Evolutionary conservation across 2,797 vertebrate species (phyloP).

Genomic region (Percopsis omiscomaycus): DNA sequence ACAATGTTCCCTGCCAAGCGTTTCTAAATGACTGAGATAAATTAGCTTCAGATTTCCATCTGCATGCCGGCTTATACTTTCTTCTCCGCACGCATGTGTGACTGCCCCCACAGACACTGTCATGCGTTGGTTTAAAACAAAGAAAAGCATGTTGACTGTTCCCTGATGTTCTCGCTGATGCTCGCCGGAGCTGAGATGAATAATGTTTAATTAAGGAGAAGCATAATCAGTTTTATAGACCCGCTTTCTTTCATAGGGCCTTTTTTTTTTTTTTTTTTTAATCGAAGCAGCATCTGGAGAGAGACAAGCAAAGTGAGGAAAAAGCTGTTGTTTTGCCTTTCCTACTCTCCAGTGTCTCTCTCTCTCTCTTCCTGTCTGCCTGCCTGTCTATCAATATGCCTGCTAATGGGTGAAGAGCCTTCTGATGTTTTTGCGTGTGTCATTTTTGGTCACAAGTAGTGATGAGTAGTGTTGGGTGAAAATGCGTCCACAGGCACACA

Average conservation of each 20-base stretch:
- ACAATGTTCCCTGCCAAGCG: neutral
- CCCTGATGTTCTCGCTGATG: neutral
- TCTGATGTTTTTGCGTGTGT: too few relatives aligned
- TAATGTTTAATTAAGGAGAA: constrained; percentile 1
- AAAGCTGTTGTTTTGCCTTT: neutral
- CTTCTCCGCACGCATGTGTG: neutral
- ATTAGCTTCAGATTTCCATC: neutral
- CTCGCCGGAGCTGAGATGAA: neutral
- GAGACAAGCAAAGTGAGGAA: neutral
- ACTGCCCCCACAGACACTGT: neutral
- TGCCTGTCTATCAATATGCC: neutral
- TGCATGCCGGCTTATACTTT: neutral
- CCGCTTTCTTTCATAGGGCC: neutral
- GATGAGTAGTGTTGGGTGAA: too few relatives aligned
- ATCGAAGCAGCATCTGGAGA: neutral
- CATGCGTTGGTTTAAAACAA: neutral
- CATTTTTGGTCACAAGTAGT: too few relatives aligned
- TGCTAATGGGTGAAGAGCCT: neutral
- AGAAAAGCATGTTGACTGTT: neutral
- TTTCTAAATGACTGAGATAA: neutral
- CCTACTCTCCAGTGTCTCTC: neutral
- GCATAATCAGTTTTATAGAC: neutral
- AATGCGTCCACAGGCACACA: too few relatives aligned
- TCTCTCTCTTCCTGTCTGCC: neutral
- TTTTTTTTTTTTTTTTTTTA: neutral